These are phyloP conservation scores for Phylloscopus whistleri DNA, from an alignment of 2,113 vertebrate genomes.

Conservation along the genomic window DNA sequence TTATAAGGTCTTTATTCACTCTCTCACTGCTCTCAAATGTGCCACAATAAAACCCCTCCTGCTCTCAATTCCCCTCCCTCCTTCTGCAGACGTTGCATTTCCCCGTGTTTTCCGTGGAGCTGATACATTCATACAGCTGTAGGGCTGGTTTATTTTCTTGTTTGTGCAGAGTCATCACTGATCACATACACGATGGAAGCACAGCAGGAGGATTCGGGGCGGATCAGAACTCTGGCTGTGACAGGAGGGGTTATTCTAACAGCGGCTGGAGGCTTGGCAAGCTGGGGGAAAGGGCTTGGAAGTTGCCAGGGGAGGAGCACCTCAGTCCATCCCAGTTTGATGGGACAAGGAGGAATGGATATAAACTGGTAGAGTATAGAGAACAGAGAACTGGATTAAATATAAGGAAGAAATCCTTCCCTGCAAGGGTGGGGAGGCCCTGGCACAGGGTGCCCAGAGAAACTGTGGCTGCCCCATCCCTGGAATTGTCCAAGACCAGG, in stretches of 20 bases:
- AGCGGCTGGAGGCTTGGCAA: background rate
- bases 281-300: background rate
- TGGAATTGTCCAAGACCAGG: background rate
- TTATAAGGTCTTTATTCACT: conserved; percentile 44
- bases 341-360: background rate
- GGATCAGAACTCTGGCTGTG: background rate
- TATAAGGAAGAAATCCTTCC: background rate
- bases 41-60: background rate
- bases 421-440: background rate
- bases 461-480: background rate
- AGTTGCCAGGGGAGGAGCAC: background rate
- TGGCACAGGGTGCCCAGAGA: background rate
- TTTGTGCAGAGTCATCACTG: background rate
- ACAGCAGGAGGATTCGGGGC: background rate
- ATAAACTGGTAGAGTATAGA: background rate
- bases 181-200: background rate
- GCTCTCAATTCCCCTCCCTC: background rate
- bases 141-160: background rate
- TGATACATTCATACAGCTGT: background rate
- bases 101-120: background rate
- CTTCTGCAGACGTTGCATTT: conserved; percentile 16
- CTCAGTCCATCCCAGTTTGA: background rate
- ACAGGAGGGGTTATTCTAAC: background rate
- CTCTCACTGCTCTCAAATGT: background rate
- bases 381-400: background rate